Evolutionary conservation across 2,113 vertebrate genomes (phyloP), one percentile per base, ranked within the genome.

Genomic region (Lynx canadensis): DNA sequence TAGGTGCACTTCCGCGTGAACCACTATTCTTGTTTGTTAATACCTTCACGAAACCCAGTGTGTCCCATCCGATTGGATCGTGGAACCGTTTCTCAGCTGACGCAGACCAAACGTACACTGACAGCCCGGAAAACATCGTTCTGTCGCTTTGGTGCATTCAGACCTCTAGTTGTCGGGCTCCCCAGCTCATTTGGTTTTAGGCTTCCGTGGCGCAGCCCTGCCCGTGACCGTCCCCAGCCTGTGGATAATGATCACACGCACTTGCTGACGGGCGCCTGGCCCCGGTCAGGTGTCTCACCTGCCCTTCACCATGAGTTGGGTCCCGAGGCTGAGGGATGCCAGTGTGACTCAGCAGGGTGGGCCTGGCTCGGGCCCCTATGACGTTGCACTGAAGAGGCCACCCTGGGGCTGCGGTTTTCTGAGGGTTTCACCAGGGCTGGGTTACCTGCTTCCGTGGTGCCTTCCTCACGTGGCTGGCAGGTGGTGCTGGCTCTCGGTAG

Each of bases 401-500:
- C 57, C 45, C 0, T 45, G 0, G 9, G 25, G 60, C 89, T 50
- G 9, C 45, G 0, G 19, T 21, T 18, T 29, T 25, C 48, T 3
- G 73, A 7, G 5, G 25, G 31, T 25, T 2, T 27, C 25, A 38
- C 19, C 2, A n/a, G 23, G 29, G 12, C 38, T 15, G 25, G 33
- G 1, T 7, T 11, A 1, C 1, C 48, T 14, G 7, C 7, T 23
- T 23, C 13, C 1, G 0, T 0, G 23, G 29, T 9, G 38, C n/a
- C 36, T 50, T 25, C 1, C 0, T 31, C 57, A 2, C 1, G 1
- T 4, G 66, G 48, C 84, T 15, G 52, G 63, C 50, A 9, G 0
- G 16, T 2, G 50, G 38, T 15, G 0, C 33, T 8, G 19, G 36
- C n/a, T 21, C n/a, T 18, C 3, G 3, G 63, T 29, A 23, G 69